Evolutionary conservation across 2,113 vertebrate species (phyloP), one percentile per base, ranked within the genome.

Genomic region (Galemys pyrenaicus): DNA sequence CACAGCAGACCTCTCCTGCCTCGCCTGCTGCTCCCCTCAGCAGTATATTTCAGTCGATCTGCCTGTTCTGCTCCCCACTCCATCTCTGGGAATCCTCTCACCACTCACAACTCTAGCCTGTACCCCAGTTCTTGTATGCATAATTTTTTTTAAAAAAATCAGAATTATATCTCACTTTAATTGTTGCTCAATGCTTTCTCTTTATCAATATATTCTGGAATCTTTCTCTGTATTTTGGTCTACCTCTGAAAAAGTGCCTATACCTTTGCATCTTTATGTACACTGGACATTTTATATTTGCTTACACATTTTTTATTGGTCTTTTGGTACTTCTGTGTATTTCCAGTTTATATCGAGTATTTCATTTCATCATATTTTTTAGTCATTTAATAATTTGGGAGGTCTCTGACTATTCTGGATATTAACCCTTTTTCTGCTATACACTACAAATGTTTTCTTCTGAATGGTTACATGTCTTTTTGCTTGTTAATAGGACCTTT

Each of bases 261-360:
- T 81, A 32, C 44, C 77, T n/a, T 85, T 81, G 6, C 79, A n/a
- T 95, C 58, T 39, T 87, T 77, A 79, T 56, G 56, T 74, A 32
- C 4, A 87, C 22, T 78, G 62, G 35, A 54, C 49, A 83, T 44
- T 81, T 65, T 65, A 65, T n/a, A n/a, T n/a, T n/a, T n/a, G n/a
- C n/a, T n/a, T n/a, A n/a, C n/a, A n/a, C n/a, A 73, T 41, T 9
- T 74, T 93, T 46, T 24, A 46, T 85, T 84, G 54, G 17, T 46
- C 60, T 85, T 67, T 73, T 88, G 83, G 8, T 75, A 75, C 89
- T 92, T 91, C n/a, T 67, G 68, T 56, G 24, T 85, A 70, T 81
- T 91, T 83, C 19, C 51, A 56, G 80, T 87, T 87, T 87, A 73
- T 68, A 62, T 56, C 60, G 56, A 92, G 46, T 82, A 75, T 81